Evolutionary conservation across 2,797 vertebrate genomes (phyloP).

Genomic region (Leptoclinus maculatus): DNA sequence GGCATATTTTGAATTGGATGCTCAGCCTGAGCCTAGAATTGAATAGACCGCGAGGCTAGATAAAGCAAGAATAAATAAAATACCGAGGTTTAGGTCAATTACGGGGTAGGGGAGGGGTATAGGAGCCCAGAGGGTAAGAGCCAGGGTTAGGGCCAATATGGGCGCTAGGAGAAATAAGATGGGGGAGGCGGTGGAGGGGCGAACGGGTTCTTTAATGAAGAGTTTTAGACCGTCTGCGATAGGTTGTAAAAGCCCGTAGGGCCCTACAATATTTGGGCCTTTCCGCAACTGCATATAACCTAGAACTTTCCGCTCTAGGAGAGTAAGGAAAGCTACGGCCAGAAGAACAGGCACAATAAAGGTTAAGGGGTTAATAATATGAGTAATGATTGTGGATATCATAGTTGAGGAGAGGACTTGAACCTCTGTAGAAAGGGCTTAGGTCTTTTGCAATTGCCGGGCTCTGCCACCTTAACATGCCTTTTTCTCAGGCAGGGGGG

Average conservation of each 20-base stretch:
- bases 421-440: slow-evolving; percentile 69
- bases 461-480: slow-evolving; percentile 68
- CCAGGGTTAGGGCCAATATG: background rate
- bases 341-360: background rate
- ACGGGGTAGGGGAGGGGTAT: background rate
- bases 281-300: slow-evolving; percentile 63
- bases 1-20: slow-evolving; percentile 72
- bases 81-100: rapidly evolving
- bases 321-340: background rate
- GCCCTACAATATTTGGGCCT: slow-evolving; percentile 35
- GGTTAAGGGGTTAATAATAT: rapidly evolving
- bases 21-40: slow-evolving; percentile 53
- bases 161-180: rapidly evolving
- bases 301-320: slow-evolving; percentile 43
- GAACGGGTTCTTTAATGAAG: slow-evolving; percentile 56
- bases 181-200: background rate
- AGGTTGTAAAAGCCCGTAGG: background rate
- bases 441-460: slow-evolving; percentile 69
- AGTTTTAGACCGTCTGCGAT: slow-evolving; percentile 56
- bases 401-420: slow-evolving; percentile 68
- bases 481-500: slow-evolving; percentile 13
- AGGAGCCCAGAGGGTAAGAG: background rate
- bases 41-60: slow-evolving; percentile 59
- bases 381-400: rapidly evolving
- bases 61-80: slow-evolving; percentile 33